Percentiles rank a stretch among this genome's conserved stretches.
Evolutionary conservation across 2,797 vertebrate genomes (phyloP).

Genomic region (Peromyscus melanophrys): DNA sequence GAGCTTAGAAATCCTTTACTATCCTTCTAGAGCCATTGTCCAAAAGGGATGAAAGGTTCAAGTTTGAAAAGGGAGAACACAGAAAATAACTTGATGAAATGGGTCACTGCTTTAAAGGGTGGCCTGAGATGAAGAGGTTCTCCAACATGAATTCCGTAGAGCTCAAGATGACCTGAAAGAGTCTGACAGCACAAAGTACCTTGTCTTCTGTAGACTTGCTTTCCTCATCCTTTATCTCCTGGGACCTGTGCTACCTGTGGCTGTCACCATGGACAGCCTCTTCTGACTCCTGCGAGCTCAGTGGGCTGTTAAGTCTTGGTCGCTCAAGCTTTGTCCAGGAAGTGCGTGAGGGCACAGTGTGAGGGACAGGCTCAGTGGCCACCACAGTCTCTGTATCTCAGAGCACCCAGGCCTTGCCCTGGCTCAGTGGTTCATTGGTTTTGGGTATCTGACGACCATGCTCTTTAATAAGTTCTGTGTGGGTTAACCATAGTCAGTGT

Average conservation of each 20-base stretch:
- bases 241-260: no score
- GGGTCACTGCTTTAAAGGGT: not conserved
- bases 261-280: no score
- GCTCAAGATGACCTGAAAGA: not conserved
- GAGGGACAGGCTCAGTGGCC: no score
- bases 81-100: not conserved
- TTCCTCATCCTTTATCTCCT: not conserved
- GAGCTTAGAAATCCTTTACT: not conserved
- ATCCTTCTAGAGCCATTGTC: not conserved
- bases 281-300: not conserved
- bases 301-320: accelerated
- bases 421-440: not conserved
- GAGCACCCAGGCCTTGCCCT: not conserved
- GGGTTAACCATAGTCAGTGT: not conserved
- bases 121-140: not conserved
- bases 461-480: not conserved
- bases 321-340: not conserved
- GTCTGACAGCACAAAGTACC: no score
- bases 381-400: accelerated
- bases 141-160: not conserved
- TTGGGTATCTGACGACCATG: no score
- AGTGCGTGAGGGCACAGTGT: not conserved
- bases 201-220: not conserved
- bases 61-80: not conserved
- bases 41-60: not conserved